Evolutionary conservation across 2,113 vertebrate species (phyloP).

Genomic region (Propithecus coquereli): DNA sequence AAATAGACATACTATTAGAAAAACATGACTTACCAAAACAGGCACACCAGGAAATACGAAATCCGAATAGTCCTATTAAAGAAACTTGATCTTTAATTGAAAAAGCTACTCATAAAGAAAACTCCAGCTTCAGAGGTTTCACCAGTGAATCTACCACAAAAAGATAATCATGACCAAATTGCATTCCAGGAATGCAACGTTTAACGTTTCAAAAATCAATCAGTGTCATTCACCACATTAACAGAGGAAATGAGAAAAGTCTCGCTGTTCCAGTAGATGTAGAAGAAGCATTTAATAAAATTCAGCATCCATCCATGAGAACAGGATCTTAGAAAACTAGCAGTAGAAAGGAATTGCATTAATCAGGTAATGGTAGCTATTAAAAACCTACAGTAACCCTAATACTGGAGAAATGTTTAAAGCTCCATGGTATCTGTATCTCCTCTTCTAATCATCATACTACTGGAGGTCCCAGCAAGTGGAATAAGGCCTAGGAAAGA

Average conservation of each 20-base stretch:
- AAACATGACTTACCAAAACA: neutral
- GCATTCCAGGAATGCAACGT: neutral
- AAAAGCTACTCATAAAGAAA: neutral
- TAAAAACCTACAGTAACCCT: neutral
- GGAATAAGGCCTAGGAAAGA: neutral
- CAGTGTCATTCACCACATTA: neutral
- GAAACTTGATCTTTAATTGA: neutral
- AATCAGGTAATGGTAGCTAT: neutral
- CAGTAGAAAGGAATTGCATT: neutral
- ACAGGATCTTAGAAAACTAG: neutral
- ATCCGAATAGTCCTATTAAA: neutral
- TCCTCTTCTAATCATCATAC: neutral
- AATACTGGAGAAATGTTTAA: neutral
- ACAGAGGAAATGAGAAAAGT: neutral
- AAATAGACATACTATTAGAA: neutral
- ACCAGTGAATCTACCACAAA: neutral
- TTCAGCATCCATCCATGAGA: neutral
- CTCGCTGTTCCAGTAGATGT: neutral
- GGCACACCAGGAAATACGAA: neutral
- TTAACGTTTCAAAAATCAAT: neutral
- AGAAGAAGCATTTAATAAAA: conserved; percentile 11
- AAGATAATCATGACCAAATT: neutral
- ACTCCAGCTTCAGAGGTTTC: neutral
- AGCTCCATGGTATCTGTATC: neutral
- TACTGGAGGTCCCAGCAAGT: neutral